phyloP scores from a whole-genome alignment of 2,113 vertebrate species.

The Romanogobio albipinnatus region DNA sequence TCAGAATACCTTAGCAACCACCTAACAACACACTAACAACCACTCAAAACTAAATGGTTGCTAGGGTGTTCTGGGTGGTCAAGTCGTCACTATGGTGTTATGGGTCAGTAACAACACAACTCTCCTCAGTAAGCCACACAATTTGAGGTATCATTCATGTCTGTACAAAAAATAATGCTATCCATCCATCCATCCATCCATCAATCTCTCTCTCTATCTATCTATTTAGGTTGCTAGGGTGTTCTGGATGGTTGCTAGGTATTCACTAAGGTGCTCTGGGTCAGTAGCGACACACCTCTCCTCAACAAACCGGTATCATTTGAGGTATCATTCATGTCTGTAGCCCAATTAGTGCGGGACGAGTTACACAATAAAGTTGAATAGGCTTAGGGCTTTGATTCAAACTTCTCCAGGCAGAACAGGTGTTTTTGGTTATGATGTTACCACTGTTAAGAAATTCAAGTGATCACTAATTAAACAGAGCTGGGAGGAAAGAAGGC shows the following conservation, averaged over 20 bases:
- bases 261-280: not conserved
- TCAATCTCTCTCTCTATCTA: too few relatives aligned
- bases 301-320: not conserved
- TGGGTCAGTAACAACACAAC: too few relatives aligned
- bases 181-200: too few relatives aligned
- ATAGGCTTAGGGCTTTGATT: not conserved
- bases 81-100: too few relatives aligned
- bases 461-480: slow-evolving; percentile 17
- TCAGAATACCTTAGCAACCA: too few relatives aligned
- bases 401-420: not conserved
- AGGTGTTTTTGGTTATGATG: not conserved
- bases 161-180: too few relatives aligned
- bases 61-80: not conserved
- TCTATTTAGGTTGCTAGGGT: too few relatives aligned
- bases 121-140: too few relatives aligned
- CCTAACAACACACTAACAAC: too few relatives aligned
- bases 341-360: not conserved
- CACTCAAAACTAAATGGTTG: not conserved
- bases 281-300: not conserved
- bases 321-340: not conserved
- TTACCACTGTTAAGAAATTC: slow-evolving; percentile 1
- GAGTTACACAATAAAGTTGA: not conserved
- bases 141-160: too few relatives aligned
- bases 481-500: not conserved
- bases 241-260: not conserved